Base-by-base conservation (phyloP, 2,888 invertebrate genomes). In the Octodonta nipae region DNA sequence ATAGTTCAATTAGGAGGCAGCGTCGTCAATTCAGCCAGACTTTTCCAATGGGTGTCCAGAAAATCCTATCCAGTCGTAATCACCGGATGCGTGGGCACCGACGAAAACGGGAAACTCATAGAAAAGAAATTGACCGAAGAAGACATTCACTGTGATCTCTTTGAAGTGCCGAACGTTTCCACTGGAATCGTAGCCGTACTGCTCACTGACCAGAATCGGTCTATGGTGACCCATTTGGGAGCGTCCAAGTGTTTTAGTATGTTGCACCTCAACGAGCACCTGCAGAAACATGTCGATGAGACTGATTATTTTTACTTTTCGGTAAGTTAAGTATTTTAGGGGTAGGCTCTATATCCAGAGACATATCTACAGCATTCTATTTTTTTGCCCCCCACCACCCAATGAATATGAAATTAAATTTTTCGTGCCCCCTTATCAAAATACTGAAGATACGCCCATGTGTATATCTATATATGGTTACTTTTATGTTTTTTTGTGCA, bases 101-200 rank as follows among this genome's bases (percentile, higher is more conserved):
- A 51, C 28, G 13, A 31, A 10, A 36, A 38, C 5, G 45, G 41
- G 4, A 17, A 34, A n/a, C 11, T 46, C n/a, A 35, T 51, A 5
- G 34, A 37, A 17, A 30, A 36, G 4, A 30, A 27, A 12, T 32
- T 51, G 6, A 12, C 28, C 5, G 26, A 35, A 5, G 46, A 49
- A 26, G 26, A 28, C 5, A 40, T 51, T 3, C 34, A 36, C 5
- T 38, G 13, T 13, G 25, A 41, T 16, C 41, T 47, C 11, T 32
- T 33, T 14, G 34, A 41, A 33, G 35, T 43, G 5, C 8, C 17
- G 3, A 20, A 33, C 11, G 16, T 33, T 16, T 26, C 20, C 10
- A 50, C 51, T 1, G 49, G 45, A 13, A 46, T 36, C 33, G 47
- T 46, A 17, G 49, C 45, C 1, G 50, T 50, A 20, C 30, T 51